Evolutionary conservation across 2,888 invertebrate genomes (phyloP).

Genomic region (Spodoptera littoralis): DNA sequence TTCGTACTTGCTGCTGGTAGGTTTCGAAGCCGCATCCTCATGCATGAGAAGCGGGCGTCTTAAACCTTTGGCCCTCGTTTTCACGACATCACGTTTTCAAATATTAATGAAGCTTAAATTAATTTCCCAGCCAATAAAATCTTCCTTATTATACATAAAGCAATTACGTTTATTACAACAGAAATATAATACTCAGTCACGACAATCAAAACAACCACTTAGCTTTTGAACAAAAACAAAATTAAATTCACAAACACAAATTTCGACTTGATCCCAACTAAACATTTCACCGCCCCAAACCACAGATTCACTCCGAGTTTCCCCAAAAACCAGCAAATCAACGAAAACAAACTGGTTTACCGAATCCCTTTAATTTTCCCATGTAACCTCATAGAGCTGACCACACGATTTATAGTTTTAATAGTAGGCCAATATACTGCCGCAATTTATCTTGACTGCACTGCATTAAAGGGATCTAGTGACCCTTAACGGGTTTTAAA

Average conservation of each 20-base stretch:
- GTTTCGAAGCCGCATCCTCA: no score
- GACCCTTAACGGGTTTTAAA: constrained; percentile 70
- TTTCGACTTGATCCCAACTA: constrained; percentile 17
- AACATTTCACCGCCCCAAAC: constrained; percentile 9
- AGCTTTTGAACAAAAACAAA: no score
- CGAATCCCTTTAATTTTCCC: constrained; percentile 66
- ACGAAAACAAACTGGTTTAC: constrained; percentile 56
- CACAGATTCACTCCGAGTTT: constrained; percentile 34
- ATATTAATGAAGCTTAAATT: no score
- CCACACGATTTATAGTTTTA: constrained; percentile 82
- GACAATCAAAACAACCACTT: no score
- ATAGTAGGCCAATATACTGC: constrained; percentile 75
- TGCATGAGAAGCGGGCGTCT: no score
- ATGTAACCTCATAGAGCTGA: constrained; percentile 59
- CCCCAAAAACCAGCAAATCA: constrained; percentile 53
- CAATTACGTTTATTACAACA: no score
- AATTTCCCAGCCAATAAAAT: no score
- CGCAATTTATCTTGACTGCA: constrained; percentile 74
- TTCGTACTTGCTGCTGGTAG: no score
- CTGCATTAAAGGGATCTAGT: constrained; percentile 76
- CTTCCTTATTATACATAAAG: no score
- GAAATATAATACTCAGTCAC: no score
- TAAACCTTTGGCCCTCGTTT: no score
- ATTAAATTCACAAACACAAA: constrained; percentile 6
- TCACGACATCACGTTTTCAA: no score